phyloP scores from a whole-genome alignment of 2,113 vertebrate genomes.

The Scytalopus superciliaris region DNA sequence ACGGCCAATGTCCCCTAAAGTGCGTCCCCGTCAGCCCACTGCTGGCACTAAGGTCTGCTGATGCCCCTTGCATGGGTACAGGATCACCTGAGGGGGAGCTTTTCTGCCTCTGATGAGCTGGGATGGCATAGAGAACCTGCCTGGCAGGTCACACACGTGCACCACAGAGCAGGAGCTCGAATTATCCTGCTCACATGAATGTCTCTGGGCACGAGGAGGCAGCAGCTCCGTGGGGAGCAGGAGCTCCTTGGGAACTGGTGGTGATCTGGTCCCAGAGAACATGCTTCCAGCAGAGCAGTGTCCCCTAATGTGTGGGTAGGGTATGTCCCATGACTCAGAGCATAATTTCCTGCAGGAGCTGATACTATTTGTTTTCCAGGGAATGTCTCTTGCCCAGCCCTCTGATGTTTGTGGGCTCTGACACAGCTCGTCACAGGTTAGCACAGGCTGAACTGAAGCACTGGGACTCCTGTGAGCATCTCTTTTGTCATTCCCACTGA shows the following conservation, averaged over 20 bases:
- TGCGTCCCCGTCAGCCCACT: background rate
- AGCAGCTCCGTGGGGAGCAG: rapidly evolving
- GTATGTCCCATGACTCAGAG: background rate
- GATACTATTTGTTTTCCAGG: background rate
- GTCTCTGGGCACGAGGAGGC: rapidly evolving
- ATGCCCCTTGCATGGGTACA: background rate
- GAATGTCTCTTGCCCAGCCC: background rate
- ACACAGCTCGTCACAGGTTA: background rate
- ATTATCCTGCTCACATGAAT: rapidly evolving
- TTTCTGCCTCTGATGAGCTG: rapidly evolving
- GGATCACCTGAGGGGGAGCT: background rate
- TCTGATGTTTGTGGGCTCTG: background rate
- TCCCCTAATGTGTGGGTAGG: background rate
- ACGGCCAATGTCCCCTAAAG: background rate
- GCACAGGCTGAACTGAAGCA: background rate
- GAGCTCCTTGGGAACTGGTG: background rate
- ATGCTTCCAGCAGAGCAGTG: background rate
- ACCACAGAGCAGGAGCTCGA: rapidly evolving
- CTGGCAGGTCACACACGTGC: background rate
- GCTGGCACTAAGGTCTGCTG: background rate
- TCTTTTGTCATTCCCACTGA: too few relatives aligned
- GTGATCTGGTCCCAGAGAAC: rapidly evolving
- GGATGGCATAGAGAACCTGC: background rate
- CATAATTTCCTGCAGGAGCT: background rate
- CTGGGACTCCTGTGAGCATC: background rate